Conservation (phyloP, 1,140 invertebrate species). For the Diorhabda sublineata region DNA sequence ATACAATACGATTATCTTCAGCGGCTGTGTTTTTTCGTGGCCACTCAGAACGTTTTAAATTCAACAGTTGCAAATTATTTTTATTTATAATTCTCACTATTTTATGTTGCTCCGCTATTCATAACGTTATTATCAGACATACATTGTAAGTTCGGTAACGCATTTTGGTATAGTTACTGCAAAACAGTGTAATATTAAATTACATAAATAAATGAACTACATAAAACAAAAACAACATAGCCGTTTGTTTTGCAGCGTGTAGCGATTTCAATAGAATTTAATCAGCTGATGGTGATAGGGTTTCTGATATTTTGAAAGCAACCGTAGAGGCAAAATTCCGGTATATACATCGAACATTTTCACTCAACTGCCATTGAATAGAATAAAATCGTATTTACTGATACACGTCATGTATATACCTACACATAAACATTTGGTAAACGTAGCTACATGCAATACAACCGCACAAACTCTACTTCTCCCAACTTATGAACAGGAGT, state of each 20-base stretch:
- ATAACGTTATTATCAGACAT: no score
- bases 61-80: no score
- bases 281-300: background rate
- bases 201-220: background rate
- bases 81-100: no score
- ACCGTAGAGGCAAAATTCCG: background rate
- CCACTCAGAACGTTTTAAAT: no score
- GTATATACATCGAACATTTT: background rate
- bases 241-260: background rate
- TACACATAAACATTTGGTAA: background rate
- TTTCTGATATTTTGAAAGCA: constrained; percentile 2
- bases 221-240: background rate
- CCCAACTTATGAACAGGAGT: no score
- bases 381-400: background rate
- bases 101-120: no score
- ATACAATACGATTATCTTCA: no score
- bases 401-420: background rate
- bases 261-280: constrained; percentile 1
- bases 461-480: background rate
- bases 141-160: no score
- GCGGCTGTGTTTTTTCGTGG: no score
- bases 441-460: background rate
- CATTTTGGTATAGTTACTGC: no score
- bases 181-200: background rate
- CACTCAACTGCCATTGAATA: constrained; percentile 2